These are phyloP conservation scores for Rhyacophila brunnea DNA, from an alignment of 1,140 invertebrate genomes.

Conservation along the genomic window DNA sequence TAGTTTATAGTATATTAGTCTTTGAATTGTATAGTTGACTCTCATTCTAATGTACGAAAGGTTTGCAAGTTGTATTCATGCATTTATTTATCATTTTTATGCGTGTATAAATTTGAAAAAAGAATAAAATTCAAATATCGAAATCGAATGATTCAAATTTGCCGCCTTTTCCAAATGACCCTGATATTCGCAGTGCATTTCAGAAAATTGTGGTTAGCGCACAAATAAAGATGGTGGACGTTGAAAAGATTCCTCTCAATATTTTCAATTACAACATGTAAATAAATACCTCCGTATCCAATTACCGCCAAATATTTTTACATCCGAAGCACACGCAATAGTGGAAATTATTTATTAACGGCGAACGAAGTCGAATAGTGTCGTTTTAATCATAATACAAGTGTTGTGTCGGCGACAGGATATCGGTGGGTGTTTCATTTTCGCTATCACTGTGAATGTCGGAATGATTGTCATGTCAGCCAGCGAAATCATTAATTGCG, in stretches of 20 bases:
- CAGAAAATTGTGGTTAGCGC: slow-evolving; percentile 25
- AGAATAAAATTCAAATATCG: too few relatives aligned
- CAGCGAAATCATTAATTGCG: slow-evolving; percentile 8
- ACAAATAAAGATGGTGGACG: slow-evolving; percentile 27
- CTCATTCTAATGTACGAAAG: too few relatives aligned
- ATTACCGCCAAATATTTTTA: background rate
- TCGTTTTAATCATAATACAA: slow-evolving; percentile 1
- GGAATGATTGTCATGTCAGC: slow-evolving; percentile 17
- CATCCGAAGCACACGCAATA: background rate
- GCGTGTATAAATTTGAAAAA: too few relatives aligned
- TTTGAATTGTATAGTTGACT: too few relatives aligned
- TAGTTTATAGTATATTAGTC: too few relatives aligned
- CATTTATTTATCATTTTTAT: too few relatives aligned
- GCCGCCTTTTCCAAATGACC: slow-evolving; percentile 13
- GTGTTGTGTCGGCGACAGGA: slow-evolving; percentile 26
- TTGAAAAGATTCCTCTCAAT: slow-evolving; percentile 14
- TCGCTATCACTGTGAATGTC: slow-evolving; percentile 23
- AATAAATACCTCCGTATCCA: slow-evolving; percentile 5
- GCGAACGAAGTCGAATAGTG: background rate
- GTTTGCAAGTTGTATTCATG: too few relatives aligned
- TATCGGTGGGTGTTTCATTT: slow-evolving; percentile 27
- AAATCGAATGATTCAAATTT: slow-evolving; percentile 19
- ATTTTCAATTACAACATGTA: slow-evolving; percentile 20
- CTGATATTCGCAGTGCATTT: slow-evolving; percentile 19
- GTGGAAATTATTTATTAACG: background rate